Percentiles rank a stretch among this genome's conserved stretches.
phyloP scores from a whole-genome alignment of 2,888 invertebrate species.

The Xestia c-nigrum region DNA sequence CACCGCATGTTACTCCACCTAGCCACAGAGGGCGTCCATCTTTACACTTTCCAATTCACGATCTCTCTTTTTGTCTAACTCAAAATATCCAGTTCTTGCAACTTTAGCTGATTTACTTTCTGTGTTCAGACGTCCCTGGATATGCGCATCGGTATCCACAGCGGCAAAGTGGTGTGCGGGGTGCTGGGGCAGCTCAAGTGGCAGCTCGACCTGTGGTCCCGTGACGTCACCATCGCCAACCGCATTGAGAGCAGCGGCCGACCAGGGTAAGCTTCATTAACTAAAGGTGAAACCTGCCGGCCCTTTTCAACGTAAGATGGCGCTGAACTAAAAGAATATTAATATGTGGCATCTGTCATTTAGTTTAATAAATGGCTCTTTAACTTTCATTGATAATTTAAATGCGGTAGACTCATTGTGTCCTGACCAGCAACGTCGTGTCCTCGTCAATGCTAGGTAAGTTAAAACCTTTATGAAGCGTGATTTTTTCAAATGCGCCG shows the following conservation, averaged over 20 bases:
- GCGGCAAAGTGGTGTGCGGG: conserved; percentile 98
- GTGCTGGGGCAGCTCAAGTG: conserved; percentile 97
- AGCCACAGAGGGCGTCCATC: neutral
- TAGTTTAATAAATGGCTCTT: neutral
- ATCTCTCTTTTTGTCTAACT: neutral
- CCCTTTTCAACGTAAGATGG: neutral
- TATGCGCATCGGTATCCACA: conserved; percentile 99
- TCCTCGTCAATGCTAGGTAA: no score
- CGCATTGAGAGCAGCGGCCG: conserved; percentile 99
- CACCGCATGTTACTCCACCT: neutral
- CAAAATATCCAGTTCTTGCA: neutral
- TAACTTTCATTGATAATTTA: no score
- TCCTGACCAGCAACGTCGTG: no score
- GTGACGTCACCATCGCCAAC: conserved; percentile 98
- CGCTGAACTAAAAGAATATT: neutral
- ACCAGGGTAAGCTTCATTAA: conserved; percentile 93
- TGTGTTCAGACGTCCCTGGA: conserved; percentile 89
- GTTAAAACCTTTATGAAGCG: no score
- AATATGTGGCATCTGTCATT: neutral
- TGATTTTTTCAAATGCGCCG: neutral
- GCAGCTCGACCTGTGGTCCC: conserved; percentile 98
- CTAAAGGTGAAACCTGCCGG: neutral
- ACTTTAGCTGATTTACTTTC: neutral
- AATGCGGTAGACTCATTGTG: no score
- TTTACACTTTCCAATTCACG: neutral